Conservation (phyloP, 1,140 invertebrate species). For the Megalopta genalis region DNA sequence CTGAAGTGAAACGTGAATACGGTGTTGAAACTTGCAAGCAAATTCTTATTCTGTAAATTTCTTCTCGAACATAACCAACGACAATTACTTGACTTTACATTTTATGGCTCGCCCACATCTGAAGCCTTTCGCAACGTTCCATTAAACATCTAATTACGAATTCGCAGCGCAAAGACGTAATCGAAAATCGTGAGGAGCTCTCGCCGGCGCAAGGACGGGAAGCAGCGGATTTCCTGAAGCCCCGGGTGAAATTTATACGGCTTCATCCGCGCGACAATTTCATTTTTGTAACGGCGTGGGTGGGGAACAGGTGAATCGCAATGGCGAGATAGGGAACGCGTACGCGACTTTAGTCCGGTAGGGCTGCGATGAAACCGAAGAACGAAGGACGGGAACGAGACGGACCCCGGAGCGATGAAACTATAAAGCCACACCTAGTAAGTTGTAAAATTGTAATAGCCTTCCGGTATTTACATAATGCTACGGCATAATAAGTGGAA, state of each 20-base stretch:
- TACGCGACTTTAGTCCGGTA: constrained; percentile 8
- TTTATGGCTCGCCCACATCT: no score
- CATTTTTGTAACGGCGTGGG: constrained; percentile 16
- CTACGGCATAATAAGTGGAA: constrained; percentile 76
- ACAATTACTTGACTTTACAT: no score
- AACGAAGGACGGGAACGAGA: constrained; percentile 27
- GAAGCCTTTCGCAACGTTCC: no score
- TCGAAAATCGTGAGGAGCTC: neutral
- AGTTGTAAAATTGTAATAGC: constrained; percentile 78
- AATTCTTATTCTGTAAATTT: no score
- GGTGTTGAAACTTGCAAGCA: no score
- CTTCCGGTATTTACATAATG: constrained; percentile 78
- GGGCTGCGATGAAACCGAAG: constrained; percentile 17
- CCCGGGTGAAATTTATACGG: neutral
- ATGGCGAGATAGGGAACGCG: neutral
- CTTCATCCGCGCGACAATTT: constrained; percentile 29
- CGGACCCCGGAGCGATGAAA: constrained; percentile 65
- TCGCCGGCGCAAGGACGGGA: neutral
- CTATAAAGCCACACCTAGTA: constrained; percentile 74
- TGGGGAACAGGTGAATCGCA: neutral
- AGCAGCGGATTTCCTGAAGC: constrained; percentile 12
- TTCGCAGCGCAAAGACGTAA: neutral
- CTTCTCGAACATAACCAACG: no score
- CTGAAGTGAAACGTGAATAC: no score
- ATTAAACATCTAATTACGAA: neutral